These are phyloP conservation scores for Serinus canaria DNA, from an alignment of 2,113 vertebrate species.

Conservation along the genomic window DNA sequence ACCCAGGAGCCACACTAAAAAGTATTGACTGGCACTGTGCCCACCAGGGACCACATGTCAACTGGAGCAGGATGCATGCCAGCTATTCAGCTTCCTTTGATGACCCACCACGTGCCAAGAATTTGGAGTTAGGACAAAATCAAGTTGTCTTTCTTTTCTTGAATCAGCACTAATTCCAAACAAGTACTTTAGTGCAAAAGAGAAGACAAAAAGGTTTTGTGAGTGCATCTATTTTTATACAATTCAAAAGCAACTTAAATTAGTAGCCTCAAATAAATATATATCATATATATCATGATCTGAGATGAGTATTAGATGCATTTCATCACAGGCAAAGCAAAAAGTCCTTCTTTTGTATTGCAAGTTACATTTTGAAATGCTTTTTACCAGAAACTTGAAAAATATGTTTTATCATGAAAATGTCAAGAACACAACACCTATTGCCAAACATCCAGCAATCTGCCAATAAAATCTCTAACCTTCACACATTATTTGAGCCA, in stretches of 20 bases:
- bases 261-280: background rate
- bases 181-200: background rate
- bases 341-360: background rate
- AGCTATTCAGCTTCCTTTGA: background rate
- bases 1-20: background rate
- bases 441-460: background rate
- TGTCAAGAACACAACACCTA: background rate
- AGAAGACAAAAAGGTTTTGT: background rate
- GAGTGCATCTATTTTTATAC: background rate
- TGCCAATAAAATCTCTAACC: background rate
- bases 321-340: background rate
- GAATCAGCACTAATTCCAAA: background rate
- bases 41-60: background rate
- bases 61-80: background rate
- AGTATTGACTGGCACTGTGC: background rate
- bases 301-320: background rate
- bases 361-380: background rate
- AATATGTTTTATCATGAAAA: background rate
- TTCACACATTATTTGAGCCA: background rate
- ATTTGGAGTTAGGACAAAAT: background rate
- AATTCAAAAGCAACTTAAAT: background rate
- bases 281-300: background rate
- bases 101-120: background rate
- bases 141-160: background rate
- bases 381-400: background rate